phyloP scores from a whole-genome alignment of 2,888 invertebrate species.

The Cantharis rufa region DNA sequence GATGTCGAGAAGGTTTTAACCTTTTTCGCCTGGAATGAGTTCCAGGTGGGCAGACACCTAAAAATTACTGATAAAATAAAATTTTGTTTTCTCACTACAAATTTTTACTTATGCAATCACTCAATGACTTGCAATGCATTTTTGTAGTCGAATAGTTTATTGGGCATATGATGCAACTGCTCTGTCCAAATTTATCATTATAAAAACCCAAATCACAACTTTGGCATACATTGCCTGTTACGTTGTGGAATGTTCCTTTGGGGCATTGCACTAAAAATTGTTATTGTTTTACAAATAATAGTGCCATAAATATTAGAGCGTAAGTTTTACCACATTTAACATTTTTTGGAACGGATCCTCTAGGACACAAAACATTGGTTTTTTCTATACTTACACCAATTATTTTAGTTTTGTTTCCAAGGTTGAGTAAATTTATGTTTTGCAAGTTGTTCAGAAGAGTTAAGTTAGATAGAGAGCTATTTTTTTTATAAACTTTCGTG shows the following conservation, averaged over 20 bases:
- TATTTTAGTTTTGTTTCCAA: conserved; percentile 22
- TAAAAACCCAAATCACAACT: conserved; percentile 65
- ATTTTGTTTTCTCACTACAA: not conserved
- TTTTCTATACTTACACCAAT: conserved; percentile 21
- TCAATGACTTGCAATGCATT: conserved; percentile 53
- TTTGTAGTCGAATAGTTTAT: conserved; percentile 61
- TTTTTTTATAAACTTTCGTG: conserved; percentile 39
- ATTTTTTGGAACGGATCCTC: conserved; percentile 60
- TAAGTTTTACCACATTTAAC: conserved; percentile 62
- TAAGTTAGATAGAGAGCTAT: conserved; percentile 1
- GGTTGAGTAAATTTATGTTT: conserved; percentile 24
- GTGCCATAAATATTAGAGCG: not conserved
- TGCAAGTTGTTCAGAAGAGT: conserved; percentile 12
- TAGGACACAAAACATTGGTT: conserved; percentile 54
- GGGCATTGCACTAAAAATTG: conserved; percentile 63
- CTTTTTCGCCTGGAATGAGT: conserved; percentile 52
- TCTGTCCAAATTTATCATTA: conserved; percentile 61
- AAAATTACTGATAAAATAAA: conserved; percentile 3
- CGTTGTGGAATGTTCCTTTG: conserved; percentile 66
- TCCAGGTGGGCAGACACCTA: conserved; percentile 64
- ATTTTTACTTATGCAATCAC: conserved; percentile 62
- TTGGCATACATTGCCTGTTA: conserved; percentile 59
- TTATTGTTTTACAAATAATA: not conserved
- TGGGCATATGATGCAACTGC: conserved; percentile 63
- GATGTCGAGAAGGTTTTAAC: conserved; percentile 41